phyloP scores from a whole-genome alignment of 2,797 vertebrate genomes.

The Echiichthys vipera region DNA sequence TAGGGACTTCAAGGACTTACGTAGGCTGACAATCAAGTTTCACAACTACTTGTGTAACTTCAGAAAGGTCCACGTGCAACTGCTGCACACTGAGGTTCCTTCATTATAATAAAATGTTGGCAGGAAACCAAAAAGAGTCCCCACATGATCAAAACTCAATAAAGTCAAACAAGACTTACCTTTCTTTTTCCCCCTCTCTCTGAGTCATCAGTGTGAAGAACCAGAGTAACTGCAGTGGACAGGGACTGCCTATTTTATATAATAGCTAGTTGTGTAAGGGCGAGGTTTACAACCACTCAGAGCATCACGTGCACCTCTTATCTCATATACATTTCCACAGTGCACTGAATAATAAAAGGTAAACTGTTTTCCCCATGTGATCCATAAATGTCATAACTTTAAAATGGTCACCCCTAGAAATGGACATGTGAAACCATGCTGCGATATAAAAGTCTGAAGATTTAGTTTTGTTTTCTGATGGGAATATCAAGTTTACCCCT shows the following conservation, averaged over 20 bases:
- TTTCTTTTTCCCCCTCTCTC: constrained; percentile 5
- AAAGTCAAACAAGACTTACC: constrained; percentile 35
- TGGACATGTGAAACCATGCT: not conserved
- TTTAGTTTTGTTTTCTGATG: not conserved
- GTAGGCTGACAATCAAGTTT: not conserved
- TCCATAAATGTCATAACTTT: too few relatives aligned
- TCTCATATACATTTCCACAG: constrained; percentile 35
- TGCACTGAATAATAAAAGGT: constrained; percentile 15
- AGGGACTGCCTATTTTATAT: constrained; percentile 26
- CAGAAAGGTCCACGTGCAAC: not conserved
- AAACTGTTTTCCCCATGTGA: not conserved
- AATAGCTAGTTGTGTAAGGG: constrained; percentile 50
- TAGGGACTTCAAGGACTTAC: too few relatives aligned
- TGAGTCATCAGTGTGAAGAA: not conserved
- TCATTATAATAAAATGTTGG: not conserved
- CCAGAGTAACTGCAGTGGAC: not conserved
- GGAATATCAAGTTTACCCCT: not conserved
- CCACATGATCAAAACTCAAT: not conserved
- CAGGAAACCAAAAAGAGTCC: not conserved
- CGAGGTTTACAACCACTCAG: constrained; percentile 22
- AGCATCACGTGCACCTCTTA: constrained; percentile 46
- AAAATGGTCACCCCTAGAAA: too few relatives aligned
- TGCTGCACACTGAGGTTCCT: not conserved
- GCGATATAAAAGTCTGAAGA: not conserved
- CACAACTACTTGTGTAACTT: not conserved